phyloP scores from a whole-genome alignment of 92 coral and sea anemone genomes.

The Palythoa grandiflora region DNA sequence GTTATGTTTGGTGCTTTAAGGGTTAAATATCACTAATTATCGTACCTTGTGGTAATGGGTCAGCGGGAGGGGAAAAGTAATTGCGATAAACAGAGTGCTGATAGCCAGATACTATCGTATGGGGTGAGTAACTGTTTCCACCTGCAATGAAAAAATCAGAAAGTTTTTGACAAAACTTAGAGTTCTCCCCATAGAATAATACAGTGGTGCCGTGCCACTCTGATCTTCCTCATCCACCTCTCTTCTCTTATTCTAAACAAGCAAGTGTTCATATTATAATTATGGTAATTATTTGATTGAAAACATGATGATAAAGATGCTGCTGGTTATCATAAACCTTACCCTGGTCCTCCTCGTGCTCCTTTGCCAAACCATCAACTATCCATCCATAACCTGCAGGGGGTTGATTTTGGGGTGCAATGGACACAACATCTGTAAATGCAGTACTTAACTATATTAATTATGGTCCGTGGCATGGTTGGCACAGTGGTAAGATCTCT shows the following conservation, averaged over 20 bases:
- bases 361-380: not conserved
- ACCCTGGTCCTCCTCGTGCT: not conserved
- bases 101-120: conserved; percentile 35
- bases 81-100: conserved; percentile 36
- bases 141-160: not conserved
- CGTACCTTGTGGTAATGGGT: conserved; percentile 37
- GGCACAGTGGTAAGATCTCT: no score
- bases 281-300: no score
- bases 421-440: not conserved
- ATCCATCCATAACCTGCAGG: not conserved
- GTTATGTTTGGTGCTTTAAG: no score
- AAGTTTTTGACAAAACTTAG: no score
- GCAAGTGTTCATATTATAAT: no score
- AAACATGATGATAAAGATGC: no score
- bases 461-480: no score
- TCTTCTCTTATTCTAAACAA: no score
- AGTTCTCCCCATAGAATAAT: no score
- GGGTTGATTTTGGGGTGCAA: not conserved
- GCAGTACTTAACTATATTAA: not conserved
- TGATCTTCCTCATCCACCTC: no score
- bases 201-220: no score
- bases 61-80: conserved; percentile 40
- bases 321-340: not conserved
- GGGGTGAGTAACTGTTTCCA: conserved; percentile 22
- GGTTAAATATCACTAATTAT: not conserved